Conservation (phyloP, 2,113 vertebrate species). For the Chrysochloris asiatica region DNA sequence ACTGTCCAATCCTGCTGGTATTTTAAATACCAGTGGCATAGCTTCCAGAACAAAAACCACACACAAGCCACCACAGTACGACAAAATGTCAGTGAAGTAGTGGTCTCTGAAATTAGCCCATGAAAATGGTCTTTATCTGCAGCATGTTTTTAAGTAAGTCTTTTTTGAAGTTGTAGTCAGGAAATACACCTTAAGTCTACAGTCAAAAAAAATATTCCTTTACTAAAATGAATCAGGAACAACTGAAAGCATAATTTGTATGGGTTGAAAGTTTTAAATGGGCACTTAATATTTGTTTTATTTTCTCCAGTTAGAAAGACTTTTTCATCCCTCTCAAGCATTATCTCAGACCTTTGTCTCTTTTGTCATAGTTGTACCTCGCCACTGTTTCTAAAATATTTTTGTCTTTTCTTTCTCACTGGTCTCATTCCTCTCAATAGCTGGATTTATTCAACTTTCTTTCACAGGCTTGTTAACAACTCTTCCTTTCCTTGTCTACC, state of each 20-base stretch:
- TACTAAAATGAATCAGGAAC: slow-evolving; percentile 11
- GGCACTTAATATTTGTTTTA: neutral
- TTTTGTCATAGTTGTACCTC: neutral
- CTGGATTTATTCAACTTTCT: neutral
- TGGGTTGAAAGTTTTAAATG: neutral
- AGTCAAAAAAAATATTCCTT: neutral
- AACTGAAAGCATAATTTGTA: neutral
- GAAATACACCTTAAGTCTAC: slow-evolving; percentile 11
- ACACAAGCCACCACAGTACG: too few species aligned
- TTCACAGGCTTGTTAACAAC: neutral
- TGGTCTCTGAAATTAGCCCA: too few species aligned
- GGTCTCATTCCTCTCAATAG: neutral
- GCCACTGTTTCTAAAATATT: neutral
- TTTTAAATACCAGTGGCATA: too few species aligned
- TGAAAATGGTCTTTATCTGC: neutral
- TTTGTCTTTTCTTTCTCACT: slow-evolving; percentile 3
- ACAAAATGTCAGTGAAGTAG: too few species aligned
- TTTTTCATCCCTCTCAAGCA: neutral
- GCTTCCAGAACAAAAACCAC: too few species aligned
- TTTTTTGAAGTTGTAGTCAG: neutral
- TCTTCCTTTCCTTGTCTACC: neutral
- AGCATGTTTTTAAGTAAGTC: neutral
- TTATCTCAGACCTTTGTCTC: neutral
- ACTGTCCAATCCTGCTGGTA: too few species aligned
- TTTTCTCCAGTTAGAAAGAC: neutral